phyloP scores from a whole-genome alignment of 2,113 vertebrate genomes.

The Coracopsis vasa region DNA sequence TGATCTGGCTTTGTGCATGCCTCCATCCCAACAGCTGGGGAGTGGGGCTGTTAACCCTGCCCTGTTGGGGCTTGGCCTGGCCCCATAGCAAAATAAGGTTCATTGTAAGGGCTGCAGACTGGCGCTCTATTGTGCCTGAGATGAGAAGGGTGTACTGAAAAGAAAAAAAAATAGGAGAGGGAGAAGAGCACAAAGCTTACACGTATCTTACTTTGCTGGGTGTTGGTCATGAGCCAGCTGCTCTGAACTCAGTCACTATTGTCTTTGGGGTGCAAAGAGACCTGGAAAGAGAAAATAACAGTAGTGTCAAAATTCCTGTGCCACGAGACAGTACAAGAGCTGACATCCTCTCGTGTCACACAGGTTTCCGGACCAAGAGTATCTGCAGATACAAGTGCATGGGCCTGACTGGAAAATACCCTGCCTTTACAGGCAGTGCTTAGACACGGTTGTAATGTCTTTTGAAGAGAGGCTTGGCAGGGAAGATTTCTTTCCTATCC shows the following conservation, averaged over 20 bases:
- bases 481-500: neutral
- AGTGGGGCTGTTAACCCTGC: neutral
- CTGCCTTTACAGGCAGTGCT: neutral
- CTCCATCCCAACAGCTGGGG: neutral
- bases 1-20: neutral
- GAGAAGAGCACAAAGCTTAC: neutral
- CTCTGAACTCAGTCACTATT: neutral
- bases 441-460: neutral
- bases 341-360: neutral
- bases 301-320: neutral
- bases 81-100: neutral
- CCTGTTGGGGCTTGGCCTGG: neutral
- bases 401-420: slow-evolving; percentile 17
- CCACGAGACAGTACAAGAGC: accelerated
- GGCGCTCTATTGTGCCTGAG: neutral
- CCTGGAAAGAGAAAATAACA: neutral
- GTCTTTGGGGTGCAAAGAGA: neutral
- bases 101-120: neutral
- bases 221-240: neutral
- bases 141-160: neutral
- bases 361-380: neutral
- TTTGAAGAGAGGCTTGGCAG: neutral
- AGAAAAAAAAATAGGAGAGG: neutral
- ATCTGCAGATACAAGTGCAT: neutral
- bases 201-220: neutral